These are phyloP conservation scores for Phania funesta DNA, from an alignment of 2,888 invertebrate species.

Conservation along the genomic window DNA sequence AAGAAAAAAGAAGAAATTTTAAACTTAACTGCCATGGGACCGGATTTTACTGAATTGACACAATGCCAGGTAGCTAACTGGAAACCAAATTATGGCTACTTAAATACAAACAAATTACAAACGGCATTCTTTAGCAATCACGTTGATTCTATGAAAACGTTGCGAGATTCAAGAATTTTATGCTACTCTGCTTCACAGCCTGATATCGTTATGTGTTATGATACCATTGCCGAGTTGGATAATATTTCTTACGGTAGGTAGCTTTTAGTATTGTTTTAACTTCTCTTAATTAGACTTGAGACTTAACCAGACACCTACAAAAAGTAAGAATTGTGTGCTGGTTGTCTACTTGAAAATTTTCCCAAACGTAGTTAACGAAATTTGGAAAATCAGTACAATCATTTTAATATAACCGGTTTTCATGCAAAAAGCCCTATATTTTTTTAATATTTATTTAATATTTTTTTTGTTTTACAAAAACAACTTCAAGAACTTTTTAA, in stretches of 20 bases:
- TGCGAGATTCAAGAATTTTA: constrained; percentile 84
- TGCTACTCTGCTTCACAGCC: constrained; percentile 85
- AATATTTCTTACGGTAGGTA: constrained; percentile 71
- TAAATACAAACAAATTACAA: constrained; percentile 74
- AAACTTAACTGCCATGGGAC: constrained; percentile 79
- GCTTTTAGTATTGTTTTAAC: background rate
- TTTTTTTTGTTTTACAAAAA: too few species aligned
- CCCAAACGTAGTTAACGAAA: too few species aligned
- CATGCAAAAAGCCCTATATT: too few species aligned
- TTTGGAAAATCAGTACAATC: too few species aligned
- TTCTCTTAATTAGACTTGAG: too few species aligned
- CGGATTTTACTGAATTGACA: constrained; percentile 78
- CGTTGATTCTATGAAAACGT: constrained; percentile 80
- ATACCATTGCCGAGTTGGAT: constrained; percentile 71
- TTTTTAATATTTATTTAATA: too few species aligned
- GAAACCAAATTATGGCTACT: constrained; percentile 78
- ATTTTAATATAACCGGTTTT: too few species aligned
- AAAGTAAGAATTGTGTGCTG: too few species aligned
- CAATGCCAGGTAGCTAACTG: constrained; percentile 78
- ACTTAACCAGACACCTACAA: too few species aligned
- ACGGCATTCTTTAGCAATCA: constrained; percentile 73
- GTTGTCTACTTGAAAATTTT: too few species aligned
- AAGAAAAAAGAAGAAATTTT: constrained; percentile 72
- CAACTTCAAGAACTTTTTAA: too few species aligned
- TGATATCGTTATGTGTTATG: constrained; percentile 80